These are phyloP conservation scores for Drosophila prolongata DNA, from an alignment of 2,888 invertebrate species.

Conservation along the genomic window DNA sequence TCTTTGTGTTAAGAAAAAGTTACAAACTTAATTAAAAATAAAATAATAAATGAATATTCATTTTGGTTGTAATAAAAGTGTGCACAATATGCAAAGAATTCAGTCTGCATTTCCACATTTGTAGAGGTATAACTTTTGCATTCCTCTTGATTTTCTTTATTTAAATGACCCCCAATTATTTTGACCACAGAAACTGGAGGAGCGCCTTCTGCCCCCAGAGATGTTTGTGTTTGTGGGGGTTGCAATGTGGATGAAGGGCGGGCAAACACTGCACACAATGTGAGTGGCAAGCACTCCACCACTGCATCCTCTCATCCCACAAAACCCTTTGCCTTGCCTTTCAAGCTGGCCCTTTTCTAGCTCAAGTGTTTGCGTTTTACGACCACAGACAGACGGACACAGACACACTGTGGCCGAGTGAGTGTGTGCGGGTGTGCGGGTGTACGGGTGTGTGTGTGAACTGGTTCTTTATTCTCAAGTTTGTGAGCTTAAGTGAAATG, in stretches of 20 bases:
- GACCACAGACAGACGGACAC: slow-evolving; percentile 59
- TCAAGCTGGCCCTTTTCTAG: slow-evolving; percentile 54
- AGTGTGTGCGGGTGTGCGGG: slow-evolving; percentile 14
- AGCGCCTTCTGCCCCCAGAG: slow-evolving; percentile 10
- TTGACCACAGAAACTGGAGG: slow-evolving; percentile 34
- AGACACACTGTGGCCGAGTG: slow-evolving; percentile 2
- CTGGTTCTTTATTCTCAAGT: slow-evolving; percentile 55
- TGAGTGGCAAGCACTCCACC: slow-evolving; percentile 27
- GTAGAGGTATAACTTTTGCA: neutral
- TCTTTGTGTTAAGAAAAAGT: too few species aligned
- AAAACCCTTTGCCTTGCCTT: slow-evolving; percentile 21
- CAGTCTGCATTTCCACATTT: neutral
- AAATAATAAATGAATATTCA: neutral
- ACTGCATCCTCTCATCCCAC: slow-evolving; percentile 1
- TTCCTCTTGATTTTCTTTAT: slow-evolving; percentile 28
- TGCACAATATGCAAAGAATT: neutral
- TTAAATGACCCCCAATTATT: slow-evolving; percentile 42
- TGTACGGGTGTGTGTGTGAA: slow-evolving; percentile 57
- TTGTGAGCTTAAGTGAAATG: slow-evolving; percentile 78
- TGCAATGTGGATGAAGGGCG: slow-evolving; percentile 1
- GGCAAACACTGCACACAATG: slow-evolving; percentile 41
- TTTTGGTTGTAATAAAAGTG: neutral
- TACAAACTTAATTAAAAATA: neutral
- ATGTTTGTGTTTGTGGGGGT: slow-evolving; percentile 18
- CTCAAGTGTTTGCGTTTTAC: slow-evolving; percentile 78